phyloP scores from a whole-genome alignment of 2,888 invertebrate genomes.

The Plebejus argus region DNA sequence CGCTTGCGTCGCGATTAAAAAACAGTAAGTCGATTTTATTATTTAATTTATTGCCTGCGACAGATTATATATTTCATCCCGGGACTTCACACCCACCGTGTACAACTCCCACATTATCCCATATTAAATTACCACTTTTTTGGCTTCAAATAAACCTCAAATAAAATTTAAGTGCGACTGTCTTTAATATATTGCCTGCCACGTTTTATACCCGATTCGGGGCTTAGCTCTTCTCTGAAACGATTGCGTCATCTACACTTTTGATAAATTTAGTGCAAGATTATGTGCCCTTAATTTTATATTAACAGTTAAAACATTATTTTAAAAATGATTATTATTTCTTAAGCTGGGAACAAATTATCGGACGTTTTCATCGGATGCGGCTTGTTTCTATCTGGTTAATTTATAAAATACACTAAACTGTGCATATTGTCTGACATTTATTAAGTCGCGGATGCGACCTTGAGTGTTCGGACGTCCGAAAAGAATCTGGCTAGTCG shows the following conservation, averaged over 20 bases:
- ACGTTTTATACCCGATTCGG: neutral
- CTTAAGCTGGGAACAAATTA: no score
- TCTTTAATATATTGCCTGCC: slow-evolving; percentile 16
- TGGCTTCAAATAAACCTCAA: slow-evolving; percentile 29
- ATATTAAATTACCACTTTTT: slow-evolving; percentile 18
- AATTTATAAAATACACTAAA: no score
- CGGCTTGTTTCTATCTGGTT: no score
- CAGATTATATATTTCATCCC: slow-evolving; percentile 17
- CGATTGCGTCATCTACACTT: neutral
- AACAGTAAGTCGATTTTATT: neutral
- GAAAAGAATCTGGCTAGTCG: no score
- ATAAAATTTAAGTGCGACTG: slow-evolving; percentile 22
- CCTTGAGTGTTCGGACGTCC: no score
- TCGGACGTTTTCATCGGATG: no score
- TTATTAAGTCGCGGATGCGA: no score
- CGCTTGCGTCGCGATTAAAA: neutral
- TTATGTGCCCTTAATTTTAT: neutral
- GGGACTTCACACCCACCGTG: slow-evolving; percentile 16
- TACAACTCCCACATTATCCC: slow-evolving; percentile 20
- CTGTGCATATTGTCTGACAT: no score
- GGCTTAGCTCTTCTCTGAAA: slow-evolving; percentile 6
- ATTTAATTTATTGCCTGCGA: neutral
- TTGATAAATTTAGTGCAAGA: neutral
- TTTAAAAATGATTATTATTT: neutral
- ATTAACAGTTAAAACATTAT: neutral